These are phyloP conservation scores for Hemicentrotus pulcherrimus DNA, from an alignment of 35 echinoderm and acorn worm genomes.

Conservation along the genomic window DNA sequence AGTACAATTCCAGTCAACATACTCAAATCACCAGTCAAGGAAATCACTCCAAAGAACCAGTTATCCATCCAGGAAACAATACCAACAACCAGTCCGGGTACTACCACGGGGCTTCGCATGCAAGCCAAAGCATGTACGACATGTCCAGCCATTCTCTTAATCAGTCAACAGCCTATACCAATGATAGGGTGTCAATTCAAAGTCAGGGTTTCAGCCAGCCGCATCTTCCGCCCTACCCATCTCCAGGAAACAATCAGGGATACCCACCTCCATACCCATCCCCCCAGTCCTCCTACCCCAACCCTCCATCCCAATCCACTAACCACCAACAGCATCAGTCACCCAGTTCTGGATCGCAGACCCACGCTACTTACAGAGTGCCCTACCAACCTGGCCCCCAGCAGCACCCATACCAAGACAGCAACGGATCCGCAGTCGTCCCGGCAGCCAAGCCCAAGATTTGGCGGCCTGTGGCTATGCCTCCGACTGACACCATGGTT, in stretches of 20 bases:
- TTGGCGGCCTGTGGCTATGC: slow-evolving; percentile 63
- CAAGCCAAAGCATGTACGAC: slow-evolving; percentile 44
- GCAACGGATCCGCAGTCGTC: not conserved
- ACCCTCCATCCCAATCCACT: not conserved
- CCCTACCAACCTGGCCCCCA: not conserved
- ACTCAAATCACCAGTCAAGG: not conserved
- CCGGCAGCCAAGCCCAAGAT: slow-evolving; percentile 16
- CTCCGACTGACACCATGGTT: slow-evolving; percentile 64
- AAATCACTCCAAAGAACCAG: not conserved
- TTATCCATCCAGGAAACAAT: slow-evolving; percentile 7
- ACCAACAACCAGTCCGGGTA: slow-evolving; percentile 26
- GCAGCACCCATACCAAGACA: not conserved
- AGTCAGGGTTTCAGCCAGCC: slow-evolving; percentile 35
- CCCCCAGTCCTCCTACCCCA: not conserved
- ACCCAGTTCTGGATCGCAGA: not conserved
- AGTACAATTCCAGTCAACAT: not conserved
- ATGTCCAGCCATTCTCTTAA: slow-evolving; percentile 47
- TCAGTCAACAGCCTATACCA: slow-evolving; percentile 18
- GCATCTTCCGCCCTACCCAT: slow-evolving; percentile 32
- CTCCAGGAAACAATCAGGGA: not conserved
- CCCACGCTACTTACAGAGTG: not conserved
- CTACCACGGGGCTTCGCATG: slow-evolving; percentile 13
- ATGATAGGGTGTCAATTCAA: not conserved
- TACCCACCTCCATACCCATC: slow-evolving; percentile 17
- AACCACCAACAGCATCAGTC: not conserved